These are phyloP conservation scores for Epistrophella euchroma DNA, from an alignment of 2,888 invertebrate genomes.

Conservation along the genomic window DNA sequence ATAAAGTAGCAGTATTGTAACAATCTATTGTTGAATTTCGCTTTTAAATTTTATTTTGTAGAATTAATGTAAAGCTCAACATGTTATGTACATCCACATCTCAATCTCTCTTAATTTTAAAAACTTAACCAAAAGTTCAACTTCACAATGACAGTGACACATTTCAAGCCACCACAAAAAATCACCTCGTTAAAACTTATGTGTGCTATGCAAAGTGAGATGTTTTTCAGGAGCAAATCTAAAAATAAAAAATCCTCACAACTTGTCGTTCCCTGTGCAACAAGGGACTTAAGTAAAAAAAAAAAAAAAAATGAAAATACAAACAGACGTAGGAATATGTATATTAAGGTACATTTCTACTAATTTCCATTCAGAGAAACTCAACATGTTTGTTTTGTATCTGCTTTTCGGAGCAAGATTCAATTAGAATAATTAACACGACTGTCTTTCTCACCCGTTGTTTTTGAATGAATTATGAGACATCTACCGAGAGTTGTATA, in stretches of 20 bases:
- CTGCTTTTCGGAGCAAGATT: slow-evolving; percentile 57
- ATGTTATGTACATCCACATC: background rate
- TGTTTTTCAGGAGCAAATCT: slow-evolving; percentile 9
- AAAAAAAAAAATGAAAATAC: background rate
- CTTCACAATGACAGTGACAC: slow-evolving; percentile 39
- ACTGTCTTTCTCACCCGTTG: slow-evolving; percentile 62
- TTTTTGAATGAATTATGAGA: slow-evolving; percentile 70
- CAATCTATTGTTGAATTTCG: background rate
- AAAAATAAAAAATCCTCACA: background rate
- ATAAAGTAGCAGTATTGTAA: background rate
- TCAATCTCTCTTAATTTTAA: background rate
- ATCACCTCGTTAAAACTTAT: slow-evolving; percentile 43
- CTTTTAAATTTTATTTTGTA: background rate
- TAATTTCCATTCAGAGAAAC: slow-evolving; percentile 54
- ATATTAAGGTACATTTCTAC: slow-evolving; percentile 19
- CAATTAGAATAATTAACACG: slow-evolving; percentile 75
- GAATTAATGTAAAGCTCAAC: background rate
- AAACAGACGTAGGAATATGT: background rate
- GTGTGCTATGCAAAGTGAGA: slow-evolving; percentile 2
- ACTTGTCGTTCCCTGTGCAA: background rate
- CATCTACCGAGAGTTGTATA: slow-evolving; percentile 62
- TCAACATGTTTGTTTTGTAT: slow-evolving; percentile 33
- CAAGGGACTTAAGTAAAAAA: background rate
- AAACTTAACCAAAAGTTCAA: slow-evolving; percentile 37
- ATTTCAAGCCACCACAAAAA: slow-evolving; percentile 51